Percentiles rank a stretch among this genome's conserved stretches.
Evolutionary conservation across 2,888 invertebrate genomes (phyloP).

Genomic region (Xestia rhomboidea): DNA sequence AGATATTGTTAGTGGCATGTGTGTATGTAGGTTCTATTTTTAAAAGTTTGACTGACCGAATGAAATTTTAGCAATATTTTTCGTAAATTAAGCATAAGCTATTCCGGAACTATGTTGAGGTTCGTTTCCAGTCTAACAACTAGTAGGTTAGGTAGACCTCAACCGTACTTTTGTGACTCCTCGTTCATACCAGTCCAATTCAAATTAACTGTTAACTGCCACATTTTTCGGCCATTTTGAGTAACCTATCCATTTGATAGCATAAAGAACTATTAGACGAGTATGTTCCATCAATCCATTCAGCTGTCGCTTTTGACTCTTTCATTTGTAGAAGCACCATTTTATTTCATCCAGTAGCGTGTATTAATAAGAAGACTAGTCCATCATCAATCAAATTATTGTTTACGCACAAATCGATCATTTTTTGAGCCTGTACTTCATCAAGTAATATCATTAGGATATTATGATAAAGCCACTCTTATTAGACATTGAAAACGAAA

Average conservation of each 20-base stretch:
- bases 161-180: too few species aligned
- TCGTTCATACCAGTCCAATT: background rate
- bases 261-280: background rate
- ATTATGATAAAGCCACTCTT: background rate
- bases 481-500: background rate
- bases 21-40: too few species aligned
- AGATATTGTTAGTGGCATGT: background rate
- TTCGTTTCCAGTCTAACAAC: too few species aligned
- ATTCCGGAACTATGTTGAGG: too few species aligned
- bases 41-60: too few species aligned
- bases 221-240: background rate
- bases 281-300: constrained; percentile 7
- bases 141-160: too few species aligned
- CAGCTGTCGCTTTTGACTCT: background rate
- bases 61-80: too few species aligned
- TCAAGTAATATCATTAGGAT: constrained; percentile 18
- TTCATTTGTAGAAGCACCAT: background rate
- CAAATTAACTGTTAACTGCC: background rate
- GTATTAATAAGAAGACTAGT: background rate
- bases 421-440: constrained; percentile 8
- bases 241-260: background rate
- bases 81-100: too few species aligned
- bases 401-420: constrained; percentile 41
- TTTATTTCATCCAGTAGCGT: constrained; percentile 17
- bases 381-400: constrained; percentile 38